Evolutionary conservation across 1,140 invertebrate species (phyloP).

Genomic region (Atta cephalotes): DNA sequence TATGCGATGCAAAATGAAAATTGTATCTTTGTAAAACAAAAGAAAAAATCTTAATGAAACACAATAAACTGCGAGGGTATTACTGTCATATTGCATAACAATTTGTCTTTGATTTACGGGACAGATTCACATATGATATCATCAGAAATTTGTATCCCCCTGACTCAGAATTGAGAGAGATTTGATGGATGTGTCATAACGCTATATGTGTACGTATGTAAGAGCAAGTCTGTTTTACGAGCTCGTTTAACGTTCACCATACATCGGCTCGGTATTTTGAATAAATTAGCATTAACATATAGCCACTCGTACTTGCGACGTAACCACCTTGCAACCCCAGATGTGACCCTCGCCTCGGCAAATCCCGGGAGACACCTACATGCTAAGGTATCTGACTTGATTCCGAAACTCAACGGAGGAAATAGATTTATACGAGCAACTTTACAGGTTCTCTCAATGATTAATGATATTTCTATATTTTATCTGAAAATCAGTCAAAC

Average conservation of each 20-base stretch:
- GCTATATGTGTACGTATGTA: slow-evolving; percentile 5
- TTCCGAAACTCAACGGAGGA: slow-evolving; percentile 34
- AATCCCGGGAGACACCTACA: slow-evolving; percentile 17
- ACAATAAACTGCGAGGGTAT: slow-evolving; percentile 1
- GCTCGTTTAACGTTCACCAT: slow-evolving; percentile 59
- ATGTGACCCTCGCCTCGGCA: slow-evolving; percentile 27
- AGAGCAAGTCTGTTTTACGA: slow-evolving; percentile 62
- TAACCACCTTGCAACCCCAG: slow-evolving; percentile 39
- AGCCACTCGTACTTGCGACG: background rate
- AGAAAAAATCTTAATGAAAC: slow-evolving; percentile 12
- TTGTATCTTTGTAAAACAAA: background rate
- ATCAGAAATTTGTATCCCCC: slow-evolving; percentile 65
- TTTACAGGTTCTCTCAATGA: slow-evolving; percentile 32
- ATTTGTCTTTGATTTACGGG: slow-evolving; percentile 67
- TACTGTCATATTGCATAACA: slow-evolving; percentile 1
- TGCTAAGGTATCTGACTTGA: slow-evolving; percentile 26
- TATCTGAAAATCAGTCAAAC: background rate
- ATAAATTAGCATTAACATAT: slow-evolving; percentile 73
- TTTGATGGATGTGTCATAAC: slow-evolving; percentile 32
- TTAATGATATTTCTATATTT: slow-evolving; percentile 19
- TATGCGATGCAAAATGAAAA: slow-evolving; percentile 19
- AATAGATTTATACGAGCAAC: slow-evolving; percentile 46
- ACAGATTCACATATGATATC: background rate
- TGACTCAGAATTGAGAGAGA: background rate
- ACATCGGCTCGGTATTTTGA: slow-evolving; percentile 63